These are phyloP conservation scores for Parazoanthus atlanticus DNA, from an alignment of 92 coral and sea anemone species.

Conservation along the genomic window DNA sequence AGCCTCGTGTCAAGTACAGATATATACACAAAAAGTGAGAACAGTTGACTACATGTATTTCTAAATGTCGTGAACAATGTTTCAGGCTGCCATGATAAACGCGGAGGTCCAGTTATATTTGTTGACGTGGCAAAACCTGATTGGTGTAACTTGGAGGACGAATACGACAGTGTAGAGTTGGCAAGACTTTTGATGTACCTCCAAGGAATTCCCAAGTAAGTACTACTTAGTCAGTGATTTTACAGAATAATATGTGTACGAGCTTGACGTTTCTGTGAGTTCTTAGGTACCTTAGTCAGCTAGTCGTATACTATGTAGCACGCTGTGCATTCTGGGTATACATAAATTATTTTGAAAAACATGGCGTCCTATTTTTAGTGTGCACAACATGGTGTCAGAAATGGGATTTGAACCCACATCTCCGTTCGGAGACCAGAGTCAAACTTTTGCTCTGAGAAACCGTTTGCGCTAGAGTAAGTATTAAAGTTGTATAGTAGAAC, in stretches of 20 bases:
- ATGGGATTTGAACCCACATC: no score
- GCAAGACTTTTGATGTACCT: slow-evolving; percentile 89
- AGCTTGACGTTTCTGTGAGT: neutral
- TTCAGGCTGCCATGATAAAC: slow-evolving; percentile 78
- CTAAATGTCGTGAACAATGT: neutral
- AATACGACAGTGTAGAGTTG: slow-evolving; percentile 84
- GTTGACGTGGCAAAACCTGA: slow-evolving; percentile 85
- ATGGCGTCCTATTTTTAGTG: no score
- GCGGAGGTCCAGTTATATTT: slow-evolving; percentile 83
- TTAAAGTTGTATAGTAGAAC: no score
- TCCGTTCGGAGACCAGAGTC: no score
- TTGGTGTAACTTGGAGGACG: slow-evolving; percentile 73
- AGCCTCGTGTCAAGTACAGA: no score
- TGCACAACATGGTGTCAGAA: no score
- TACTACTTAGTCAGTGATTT: neutral
- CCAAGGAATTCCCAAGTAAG: slow-evolving; percentile 90
- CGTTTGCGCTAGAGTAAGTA: no score
- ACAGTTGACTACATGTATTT: neutral
- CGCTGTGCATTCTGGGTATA: neutral
- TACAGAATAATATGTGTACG: neutral
- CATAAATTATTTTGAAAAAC: no score
- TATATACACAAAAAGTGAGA: neutral
- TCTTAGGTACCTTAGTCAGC: neutral
- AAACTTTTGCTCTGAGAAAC: no score
- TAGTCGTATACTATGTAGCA: neutral